These are phyloP conservation scores for Crocodylus rhombifer DNA, from an alignment of 2,797 vertebrate species.

Conservation along the genomic window DNA sequence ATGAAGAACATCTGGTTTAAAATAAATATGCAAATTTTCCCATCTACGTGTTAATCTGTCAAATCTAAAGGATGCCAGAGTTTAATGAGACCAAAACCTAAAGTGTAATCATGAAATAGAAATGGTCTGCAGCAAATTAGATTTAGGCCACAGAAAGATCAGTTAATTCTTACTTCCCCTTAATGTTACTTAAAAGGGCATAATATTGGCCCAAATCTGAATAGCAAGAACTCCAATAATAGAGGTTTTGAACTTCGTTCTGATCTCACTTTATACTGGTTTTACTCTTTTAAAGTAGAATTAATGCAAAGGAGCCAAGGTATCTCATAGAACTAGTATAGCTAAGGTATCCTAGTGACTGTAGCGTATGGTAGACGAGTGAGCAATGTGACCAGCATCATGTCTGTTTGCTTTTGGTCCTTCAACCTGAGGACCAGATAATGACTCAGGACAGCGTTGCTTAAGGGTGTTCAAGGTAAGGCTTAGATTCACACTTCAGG, in stretches of 20 bases:
- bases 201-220: neutral
- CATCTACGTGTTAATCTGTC: slow-evolving; percentile 74
- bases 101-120: neutral
- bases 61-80: slow-evolving; percentile 62
- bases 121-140: neutral
- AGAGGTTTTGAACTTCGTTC: neutral
- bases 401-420: no score
- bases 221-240: neutral
- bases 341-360: no score
- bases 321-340: no score
- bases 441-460: no score
- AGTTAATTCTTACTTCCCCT: neutral
- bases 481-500: no score
- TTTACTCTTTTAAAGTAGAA: neutral
- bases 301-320: neutral
- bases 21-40: slow-evolving; percentile 74
- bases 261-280: neutral
- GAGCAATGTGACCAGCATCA: no score
- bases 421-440: no score
- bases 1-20: slow-evolving; percentile 69
- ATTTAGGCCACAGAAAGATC: neutral
- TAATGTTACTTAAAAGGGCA: neutral
- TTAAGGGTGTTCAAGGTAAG: no score
- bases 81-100: slow-evolving; percentile 24
- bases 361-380: no score